Base-by-base conservation (phyloP, 1,140 invertebrate species). In the Ylistrum balloti region DNA sequence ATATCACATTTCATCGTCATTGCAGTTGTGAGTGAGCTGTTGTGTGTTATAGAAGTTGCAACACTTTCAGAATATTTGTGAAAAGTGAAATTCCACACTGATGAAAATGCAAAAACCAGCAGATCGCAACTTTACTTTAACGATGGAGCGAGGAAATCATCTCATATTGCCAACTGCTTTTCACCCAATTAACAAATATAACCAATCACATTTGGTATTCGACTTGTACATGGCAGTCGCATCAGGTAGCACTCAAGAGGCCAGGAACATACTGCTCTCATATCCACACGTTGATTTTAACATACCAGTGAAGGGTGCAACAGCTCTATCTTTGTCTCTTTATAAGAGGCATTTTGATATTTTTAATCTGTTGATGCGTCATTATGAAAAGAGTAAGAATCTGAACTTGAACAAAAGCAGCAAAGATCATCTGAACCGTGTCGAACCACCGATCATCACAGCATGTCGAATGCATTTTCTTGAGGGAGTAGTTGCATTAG, bases 391-490 rank as follows among this genome's bases (percentile, higher is more conserved):
- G 34, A 93, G 90, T 13, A 92, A 92, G 32, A 93, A 94, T 48
- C 90, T 95, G 33, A 93, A 95, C 88, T 87, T 95, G 28, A 94
- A 95, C 91, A 95, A 94, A 90, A 93, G 93, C 85, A 95, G 95
- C 91, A 95, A 95, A 89, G 95, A 95, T 90, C 92, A 93, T 86
- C 92, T 95, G 11, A 95, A 94, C 33, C 89, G 95, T 41, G 91
- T 94, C 87, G 95, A 95, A 85, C 95, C 95, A n/a, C 95, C 95
- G 7, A 90, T 95, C 20, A 95, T 95, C n/a, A 95, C 95, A 86
- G 94, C 95, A 11, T 95, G 95, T 88, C 92, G 95, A 85, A 92
- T 95, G 91, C 94, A 95, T 90, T 95, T 95, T 90, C 89, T 93
- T 87, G 95, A 95, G 91, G 94, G 94, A 35, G 94, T 95, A 33